A percentile compares a stretch with the other conserved stretches of the same genome.
These are phyloP conservation scores for Coelopa pilipes DNA, from an alignment of 2,888 invertebrate species.

Conservation along the genomic window DNA sequence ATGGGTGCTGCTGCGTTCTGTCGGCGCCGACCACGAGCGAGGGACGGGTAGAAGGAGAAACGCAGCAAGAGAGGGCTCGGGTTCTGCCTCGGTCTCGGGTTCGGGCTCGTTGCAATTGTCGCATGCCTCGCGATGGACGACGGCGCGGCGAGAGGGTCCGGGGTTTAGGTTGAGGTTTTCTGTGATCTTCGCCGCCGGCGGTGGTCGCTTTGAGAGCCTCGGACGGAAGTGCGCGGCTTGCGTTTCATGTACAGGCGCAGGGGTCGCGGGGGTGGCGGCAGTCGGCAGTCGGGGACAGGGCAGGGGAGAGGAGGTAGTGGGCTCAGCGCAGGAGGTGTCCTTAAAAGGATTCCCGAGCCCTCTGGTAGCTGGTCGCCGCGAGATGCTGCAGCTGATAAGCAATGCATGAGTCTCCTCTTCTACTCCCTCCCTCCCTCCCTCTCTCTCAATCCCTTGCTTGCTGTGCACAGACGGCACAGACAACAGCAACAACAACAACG, in stretches of 20 bases:
- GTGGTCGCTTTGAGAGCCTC: conserved; percentile 20
- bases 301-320: background rate
- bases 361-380: too few relatives aligned
- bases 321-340: background rate
- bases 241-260: conserved; percentile 11
- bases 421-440: too few relatives aligned
- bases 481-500: too few relatives aligned
- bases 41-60: background rate
- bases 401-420: too few relatives aligned
- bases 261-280: too few relatives aligned
- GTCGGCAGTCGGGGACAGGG: too few relatives aligned
- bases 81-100: background rate
- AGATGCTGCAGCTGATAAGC: too few relatives aligned
- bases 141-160: too few relatives aligned
- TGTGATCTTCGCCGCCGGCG: conserved; percentile 34
- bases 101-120: conserved; percentile 38
- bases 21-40: background rate
- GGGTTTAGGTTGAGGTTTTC: too few relatives aligned
- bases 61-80: background rate
- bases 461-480: too few relatives aligned
- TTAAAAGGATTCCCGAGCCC: too few relatives aligned
- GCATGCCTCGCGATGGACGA: conserved; percentile 16
- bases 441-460: too few relatives aligned
- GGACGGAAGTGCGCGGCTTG: conserved; percentile 23
- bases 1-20: conserved; percentile 23